Evolutionary conservation across 2,113 vertebrate species (phyloP).

Genomic region (Aythya baeri): DNA sequence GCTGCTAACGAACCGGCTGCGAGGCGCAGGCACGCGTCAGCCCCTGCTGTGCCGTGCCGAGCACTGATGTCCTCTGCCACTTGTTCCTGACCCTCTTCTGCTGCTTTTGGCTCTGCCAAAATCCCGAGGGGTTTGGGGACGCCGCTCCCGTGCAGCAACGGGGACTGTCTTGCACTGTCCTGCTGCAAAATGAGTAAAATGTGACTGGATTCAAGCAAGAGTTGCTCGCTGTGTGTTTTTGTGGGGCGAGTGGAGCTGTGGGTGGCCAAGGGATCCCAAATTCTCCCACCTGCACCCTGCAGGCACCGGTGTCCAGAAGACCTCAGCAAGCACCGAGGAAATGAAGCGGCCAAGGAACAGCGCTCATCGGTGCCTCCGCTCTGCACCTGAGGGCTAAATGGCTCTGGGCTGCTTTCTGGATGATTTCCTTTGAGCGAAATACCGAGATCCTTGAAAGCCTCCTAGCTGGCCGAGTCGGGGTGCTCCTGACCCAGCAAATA

Average conservation of each 20-base stretch:
- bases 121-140: rapidly evolving
- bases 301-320: neutral
- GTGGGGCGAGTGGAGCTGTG: neutral
- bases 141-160: rapidly evolving
- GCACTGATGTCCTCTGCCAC: rapidly evolving
- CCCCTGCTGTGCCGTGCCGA: rapidly evolving
- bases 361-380: rapidly evolving
- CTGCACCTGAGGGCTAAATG: neutral
- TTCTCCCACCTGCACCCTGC: rapidly evolving
- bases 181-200: rapidly evolving
- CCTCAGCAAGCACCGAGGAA: neutral
- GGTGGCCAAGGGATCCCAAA: rapidly evolving
- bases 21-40: rapidly evolving
- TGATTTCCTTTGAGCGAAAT: neutral
- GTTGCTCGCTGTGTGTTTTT: rapidly evolving
- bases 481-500: neutral
- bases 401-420: neutral
- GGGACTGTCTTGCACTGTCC: neutral
- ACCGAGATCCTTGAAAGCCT: neutral
- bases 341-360: neutral
- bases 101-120: rapidly evolving
- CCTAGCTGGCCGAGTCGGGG: rapidly evolving
- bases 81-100: neutral
- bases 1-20: rapidly evolving
- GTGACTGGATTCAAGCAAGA: rapidly evolving